Base-by-base conservation (phyloP, 2,888 invertebrate genomes). In the Sarcophaga variegata region DNA sequence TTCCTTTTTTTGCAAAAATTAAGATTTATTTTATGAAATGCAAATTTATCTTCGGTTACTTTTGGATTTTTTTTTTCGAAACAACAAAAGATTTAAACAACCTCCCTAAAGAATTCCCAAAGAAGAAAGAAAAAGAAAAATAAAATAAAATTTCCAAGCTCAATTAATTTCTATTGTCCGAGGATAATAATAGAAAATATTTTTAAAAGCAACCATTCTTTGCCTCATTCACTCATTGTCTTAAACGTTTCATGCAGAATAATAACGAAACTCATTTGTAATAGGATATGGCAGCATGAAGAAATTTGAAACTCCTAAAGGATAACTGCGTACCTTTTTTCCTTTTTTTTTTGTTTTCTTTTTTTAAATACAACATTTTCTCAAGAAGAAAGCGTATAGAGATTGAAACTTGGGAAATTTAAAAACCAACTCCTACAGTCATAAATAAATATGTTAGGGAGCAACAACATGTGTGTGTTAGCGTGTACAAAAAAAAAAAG, bases 121-220 rank as follows among this genome's bases (percentile, higher is more conserved):
- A 17, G 5, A 17, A 54, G 54, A 54, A 54, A 54, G 5, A 14
- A 54, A 3, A 54, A 54, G 20, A 27, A 63, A 59, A 22, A 59
- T 5, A 3, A 54, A 77, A 60, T 49, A 59, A 63, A 59, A 71
- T 75, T 83, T 62, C 79, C 67, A 37, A 54, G 81, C 81, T 79
- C 87, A 87, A 87, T 87, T 87, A 84, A 87, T 67, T 82, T 63
- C 79, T 25, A 87, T 87, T 87, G 84, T 84, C 69, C 79, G 3
- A 12, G 54, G 76, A 64, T 66, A 60, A 77, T 45, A 67, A 60
- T 8, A 72, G 37, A 70, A 69, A 63, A 20, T 20, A 49, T 12
- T 22, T 54, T 54, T 27, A 11, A 37, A 71, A 59, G 22, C 75
- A 83, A 67, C 63, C 8, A 37, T 37, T 37, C 37, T 2, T 37